Percentiles rank a stretch among this genome's conserved stretches.
phyloP scores from a whole-genome alignment of 2,113 vertebrate species.

The Tyrannus savana region DNA sequence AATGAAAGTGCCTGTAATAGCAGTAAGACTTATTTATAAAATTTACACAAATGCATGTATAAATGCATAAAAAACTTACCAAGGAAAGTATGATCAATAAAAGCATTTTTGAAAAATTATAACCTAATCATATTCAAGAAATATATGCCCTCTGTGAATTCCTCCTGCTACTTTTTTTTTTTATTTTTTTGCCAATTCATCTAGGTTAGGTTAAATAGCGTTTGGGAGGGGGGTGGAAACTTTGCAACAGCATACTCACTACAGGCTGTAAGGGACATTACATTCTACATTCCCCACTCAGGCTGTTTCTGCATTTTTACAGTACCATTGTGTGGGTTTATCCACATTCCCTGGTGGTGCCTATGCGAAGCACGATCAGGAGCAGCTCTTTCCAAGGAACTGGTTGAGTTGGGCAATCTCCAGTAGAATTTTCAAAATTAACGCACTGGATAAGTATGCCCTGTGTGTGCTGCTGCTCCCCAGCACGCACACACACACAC shows the following conservation, averaged over 20 bases:
- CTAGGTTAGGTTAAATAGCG: not conserved
- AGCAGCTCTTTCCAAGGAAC: not conserved
- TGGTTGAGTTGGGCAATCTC: not conserved
- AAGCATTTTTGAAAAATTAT: not conserved
- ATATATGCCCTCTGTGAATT: not conserved
- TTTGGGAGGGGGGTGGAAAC: rapidly evolving
- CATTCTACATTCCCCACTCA: not conserved
- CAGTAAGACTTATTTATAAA: not conserved
- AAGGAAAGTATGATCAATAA: not conserved
- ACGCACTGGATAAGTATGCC: not conserved
- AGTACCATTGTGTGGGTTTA: rapidly evolving
- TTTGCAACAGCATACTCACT: not conserved
- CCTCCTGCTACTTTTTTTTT: not conserved
- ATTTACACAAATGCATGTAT: not conserved
- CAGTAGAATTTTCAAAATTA: not conserved
- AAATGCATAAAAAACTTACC: not conserved
- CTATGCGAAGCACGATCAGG: not conserved
- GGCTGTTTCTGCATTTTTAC: rapidly evolving
- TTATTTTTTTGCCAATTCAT: not conserved
- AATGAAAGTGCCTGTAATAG: not conserved
- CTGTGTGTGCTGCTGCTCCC: not conserved
- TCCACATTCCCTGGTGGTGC: not conserved
- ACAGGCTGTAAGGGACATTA: not conserved
- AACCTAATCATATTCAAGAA: not conserved
- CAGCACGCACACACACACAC: not conserved